These are phyloP conservation scores for Podarcis cretensis DNA, from an alignment of 2,113 vertebrate genomes.

Conservation along the genomic window DNA sequence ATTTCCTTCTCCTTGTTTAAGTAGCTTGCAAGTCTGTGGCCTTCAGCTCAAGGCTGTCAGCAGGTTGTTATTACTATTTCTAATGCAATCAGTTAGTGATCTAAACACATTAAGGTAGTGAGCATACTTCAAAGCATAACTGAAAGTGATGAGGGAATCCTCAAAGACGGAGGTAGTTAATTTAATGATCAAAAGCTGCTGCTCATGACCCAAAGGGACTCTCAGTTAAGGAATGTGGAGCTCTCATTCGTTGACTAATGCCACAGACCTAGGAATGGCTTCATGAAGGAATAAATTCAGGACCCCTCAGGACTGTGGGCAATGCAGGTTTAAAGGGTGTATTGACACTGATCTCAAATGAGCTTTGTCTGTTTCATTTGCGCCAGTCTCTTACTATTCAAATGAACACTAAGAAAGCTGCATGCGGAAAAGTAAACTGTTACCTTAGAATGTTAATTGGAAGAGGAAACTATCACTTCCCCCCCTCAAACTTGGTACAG, in stretches of 20 bases:
- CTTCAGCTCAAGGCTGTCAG: neutral
- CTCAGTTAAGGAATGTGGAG: neutral
- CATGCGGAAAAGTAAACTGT: neutral
- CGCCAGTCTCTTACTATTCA: neutral
- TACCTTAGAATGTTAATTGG: neutral
- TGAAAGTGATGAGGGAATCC: too few relatives aligned
- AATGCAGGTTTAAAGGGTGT: neutral
- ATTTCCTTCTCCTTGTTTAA: neutral
- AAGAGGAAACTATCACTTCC: neutral
- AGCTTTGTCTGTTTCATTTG: neutral
- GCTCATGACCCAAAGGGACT: neutral
- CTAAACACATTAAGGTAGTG: neutral
- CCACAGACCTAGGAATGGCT: neutral
- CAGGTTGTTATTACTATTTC: neutral
- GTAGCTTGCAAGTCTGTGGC: neutral
- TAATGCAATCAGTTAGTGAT: neutral
- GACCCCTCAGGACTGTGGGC: neutral
- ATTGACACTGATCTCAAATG: neutral
- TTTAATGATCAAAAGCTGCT: neutral
- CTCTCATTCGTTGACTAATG: neutral
- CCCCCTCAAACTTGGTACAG: neutral
- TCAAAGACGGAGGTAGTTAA: neutral
- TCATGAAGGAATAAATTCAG: neutral
- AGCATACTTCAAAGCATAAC: neutral
- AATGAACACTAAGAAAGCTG: neutral